phyloP scores from a whole-genome alignment of 2,797 vertebrate genomes.

The Melanotaenia maccullochi region DNA sequence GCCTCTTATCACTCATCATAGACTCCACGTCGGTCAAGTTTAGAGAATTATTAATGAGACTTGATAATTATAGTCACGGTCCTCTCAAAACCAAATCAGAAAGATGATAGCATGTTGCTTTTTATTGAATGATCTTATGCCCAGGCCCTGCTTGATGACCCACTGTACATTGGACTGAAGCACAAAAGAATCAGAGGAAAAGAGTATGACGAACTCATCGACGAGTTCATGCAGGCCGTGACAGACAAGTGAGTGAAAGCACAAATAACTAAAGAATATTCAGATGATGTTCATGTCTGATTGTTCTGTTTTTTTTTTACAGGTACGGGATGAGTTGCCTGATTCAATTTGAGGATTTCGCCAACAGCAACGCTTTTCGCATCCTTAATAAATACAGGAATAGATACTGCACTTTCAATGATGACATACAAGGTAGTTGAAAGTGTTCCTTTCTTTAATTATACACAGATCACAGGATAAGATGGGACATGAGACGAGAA shows the following conservation, averaged over 20 bases:
- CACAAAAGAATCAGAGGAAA: slow-evolving; percentile 93
- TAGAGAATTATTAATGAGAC: slow-evolving; percentile 1
- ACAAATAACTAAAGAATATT: background rate
- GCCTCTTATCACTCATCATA: slow-evolving; percentile 14
- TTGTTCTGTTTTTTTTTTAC: slow-evolving; percentile 11
- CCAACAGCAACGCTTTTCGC: slow-evolving; percentile 95
- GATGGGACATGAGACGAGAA: background rate
- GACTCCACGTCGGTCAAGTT: background rate
- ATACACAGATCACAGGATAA: background rate
- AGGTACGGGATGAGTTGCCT: slow-evolving; percentile 97
- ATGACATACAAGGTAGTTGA: slow-evolving; percentile 91
- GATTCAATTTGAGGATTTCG: slow-evolving; percentile 99
- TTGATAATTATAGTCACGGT: background rate
- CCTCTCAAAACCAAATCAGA: background rate
- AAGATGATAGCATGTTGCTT: background rate
- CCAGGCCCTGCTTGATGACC: slow-evolving; percentile 92
- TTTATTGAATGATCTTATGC: slow-evolving; percentile 14
- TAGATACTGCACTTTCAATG: slow-evolving; percentile 95
- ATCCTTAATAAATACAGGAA: slow-evolving; percentile 95
- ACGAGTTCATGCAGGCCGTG: slow-evolving; percentile 98
- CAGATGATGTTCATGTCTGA: slow-evolving; percentile 2
- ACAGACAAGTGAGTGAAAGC: slow-evolving; percentile 90
- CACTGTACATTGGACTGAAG: slow-evolving; percentile 96
- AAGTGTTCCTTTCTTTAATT: background rate
- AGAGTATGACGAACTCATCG: slow-evolving; percentile 93